A percentile compares a stretch with the other conserved stretches of the same genome.
These are phyloP conservation scores for Anguilla obscura DNA, from an alignment of 2,797 vertebrate genomes.

Conservation along the genomic window DNA sequence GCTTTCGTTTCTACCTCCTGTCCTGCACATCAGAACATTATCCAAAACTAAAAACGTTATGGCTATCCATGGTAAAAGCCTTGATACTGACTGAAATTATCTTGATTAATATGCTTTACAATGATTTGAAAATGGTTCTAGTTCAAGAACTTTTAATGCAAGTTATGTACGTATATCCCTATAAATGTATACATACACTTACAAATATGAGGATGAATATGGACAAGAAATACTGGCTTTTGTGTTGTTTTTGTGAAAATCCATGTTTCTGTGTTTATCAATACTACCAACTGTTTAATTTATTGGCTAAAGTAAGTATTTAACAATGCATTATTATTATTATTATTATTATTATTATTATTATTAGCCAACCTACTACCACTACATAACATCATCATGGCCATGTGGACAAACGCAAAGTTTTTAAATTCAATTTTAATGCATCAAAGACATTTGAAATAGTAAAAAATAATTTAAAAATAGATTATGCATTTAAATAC, in stretches of 20 bases:
- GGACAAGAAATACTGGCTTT: conserved; percentile 6
- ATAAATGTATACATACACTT: conserved; percentile 64
- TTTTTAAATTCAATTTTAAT: neutral
- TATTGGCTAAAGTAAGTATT: neutral
- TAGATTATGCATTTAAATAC: neutral
- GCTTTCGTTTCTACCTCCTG: conserved; percentile 71
- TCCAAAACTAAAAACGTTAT: conserved; percentile 66
- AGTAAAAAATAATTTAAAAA: neutral
- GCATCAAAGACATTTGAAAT: neutral
- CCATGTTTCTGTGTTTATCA: neutral
- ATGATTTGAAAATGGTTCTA: conserved; percentile 64
- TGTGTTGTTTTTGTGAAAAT: conserved; percentile 26
- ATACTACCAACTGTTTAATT: neutral
- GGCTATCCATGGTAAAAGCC: conserved; percentile 57
- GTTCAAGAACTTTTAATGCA: conserved; percentile 66
- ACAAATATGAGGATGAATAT: conserved; percentile 34
- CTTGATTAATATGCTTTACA: conserved; percentile 60
- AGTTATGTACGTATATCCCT: conserved; percentile 70
- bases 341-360: neutral
- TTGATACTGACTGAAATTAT: conserved; percentile 61
- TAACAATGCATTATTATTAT: conserved; percentile 4
- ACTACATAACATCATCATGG: neutral
- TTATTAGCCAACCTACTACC: neutral
- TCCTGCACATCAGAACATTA: conserved; percentile 65
- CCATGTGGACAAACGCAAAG: neutral